phyloP scores from a whole-genome alignment of 2,797 vertebrate species.

The Takifugu rubripes region DNA sequence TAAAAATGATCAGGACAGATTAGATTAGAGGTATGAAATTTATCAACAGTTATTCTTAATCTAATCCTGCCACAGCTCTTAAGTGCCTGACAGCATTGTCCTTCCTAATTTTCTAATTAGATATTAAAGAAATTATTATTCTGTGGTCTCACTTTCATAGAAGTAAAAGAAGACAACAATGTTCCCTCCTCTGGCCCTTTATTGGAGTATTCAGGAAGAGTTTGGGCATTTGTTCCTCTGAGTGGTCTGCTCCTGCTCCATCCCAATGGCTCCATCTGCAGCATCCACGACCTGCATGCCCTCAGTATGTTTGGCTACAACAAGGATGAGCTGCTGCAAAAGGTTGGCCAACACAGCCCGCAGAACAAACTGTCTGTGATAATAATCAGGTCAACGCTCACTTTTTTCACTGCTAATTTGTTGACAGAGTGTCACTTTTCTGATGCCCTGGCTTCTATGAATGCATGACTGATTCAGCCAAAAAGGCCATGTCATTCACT shows the following conservation, averaged over 20 bases:
- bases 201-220: slow-evolving; percentile 76
- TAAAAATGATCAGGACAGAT: background rate
- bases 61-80: no score
- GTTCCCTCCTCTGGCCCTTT: slow-evolving; percentile 26
- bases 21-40: no score
- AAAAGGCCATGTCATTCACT: slow-evolving; percentile 43
- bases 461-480: slow-evolving; percentile 69
- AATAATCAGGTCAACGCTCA: slow-evolving; percentile 9
- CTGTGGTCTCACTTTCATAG: slow-evolving; percentile 19
- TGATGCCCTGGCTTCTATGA: slow-evolving; percentile 91
- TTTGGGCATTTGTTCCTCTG: slow-evolving; percentile 84
- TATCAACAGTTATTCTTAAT: no score
- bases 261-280: slow-evolving; percentile 82
- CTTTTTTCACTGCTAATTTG: slow-evolving; percentile 31
- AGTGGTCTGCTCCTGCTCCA: slow-evolving; percentile 83
- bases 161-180: slow-evolving; percentile 9
- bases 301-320: slow-evolving; percentile 85
- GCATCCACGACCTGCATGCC: slow-evolving; percentile 81
- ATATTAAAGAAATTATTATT: slow-evolving; percentile 2
- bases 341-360: slow-evolving; percentile 72
- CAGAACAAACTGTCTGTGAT: slow-evolving; percentile 1
- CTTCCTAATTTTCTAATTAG: background rate
- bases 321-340: slow-evolving; percentile 81
- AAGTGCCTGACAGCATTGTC: background rate
- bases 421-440: slow-evolving; percentile 84